Evolutionary conservation across 1,140 invertebrate species (phyloP).

Genomic region (Melitaea cinxia): DNA sequence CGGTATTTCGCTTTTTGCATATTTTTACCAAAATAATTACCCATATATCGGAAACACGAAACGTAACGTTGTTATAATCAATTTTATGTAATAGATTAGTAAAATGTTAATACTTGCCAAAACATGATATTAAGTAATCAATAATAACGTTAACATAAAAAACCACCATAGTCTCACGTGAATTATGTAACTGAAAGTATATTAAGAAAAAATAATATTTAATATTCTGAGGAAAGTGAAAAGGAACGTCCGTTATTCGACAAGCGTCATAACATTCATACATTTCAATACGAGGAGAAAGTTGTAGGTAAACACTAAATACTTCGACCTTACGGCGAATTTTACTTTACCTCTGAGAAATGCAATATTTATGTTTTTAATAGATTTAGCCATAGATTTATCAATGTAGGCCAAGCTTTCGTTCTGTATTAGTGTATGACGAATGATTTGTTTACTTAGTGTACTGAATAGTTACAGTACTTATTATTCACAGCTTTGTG

Average conservation of each 20-base stretch:
- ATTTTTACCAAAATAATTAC: slow-evolving; percentile 38
- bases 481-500: neutral
- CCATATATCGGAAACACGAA: slow-evolving; percentile 28
- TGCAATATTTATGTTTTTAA: slow-evolving; percentile 2
- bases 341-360: slow-evolving; percentile 14
- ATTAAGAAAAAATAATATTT: slow-evolving; percentile 29
- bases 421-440: no score
- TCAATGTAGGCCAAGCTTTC: no score
- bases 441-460: no score
- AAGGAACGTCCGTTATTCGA: slow-evolving; percentile 25
- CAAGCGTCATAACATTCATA: slow-evolving; percentile 35
- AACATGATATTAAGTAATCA: neutral
- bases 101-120: neutral
- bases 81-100: slow-evolving; percentile 31
- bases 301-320: slow-evolving; percentile 35
- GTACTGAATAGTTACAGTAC: neutral
- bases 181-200: slow-evolving; percentile 27
- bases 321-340: slow-evolving; percentile 26
- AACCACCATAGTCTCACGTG: neutral
- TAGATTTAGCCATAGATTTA: neutral
- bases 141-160: neutral
- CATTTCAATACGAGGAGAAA: slow-evolving; percentile 39
- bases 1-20: slow-evolving; percentile 44
- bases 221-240: slow-evolving; percentile 26
- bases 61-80: slow-evolving; percentile 17